Conservation (phyloP, 2,797 vertebrate genomes). For the Parambassis ranga region DNA sequence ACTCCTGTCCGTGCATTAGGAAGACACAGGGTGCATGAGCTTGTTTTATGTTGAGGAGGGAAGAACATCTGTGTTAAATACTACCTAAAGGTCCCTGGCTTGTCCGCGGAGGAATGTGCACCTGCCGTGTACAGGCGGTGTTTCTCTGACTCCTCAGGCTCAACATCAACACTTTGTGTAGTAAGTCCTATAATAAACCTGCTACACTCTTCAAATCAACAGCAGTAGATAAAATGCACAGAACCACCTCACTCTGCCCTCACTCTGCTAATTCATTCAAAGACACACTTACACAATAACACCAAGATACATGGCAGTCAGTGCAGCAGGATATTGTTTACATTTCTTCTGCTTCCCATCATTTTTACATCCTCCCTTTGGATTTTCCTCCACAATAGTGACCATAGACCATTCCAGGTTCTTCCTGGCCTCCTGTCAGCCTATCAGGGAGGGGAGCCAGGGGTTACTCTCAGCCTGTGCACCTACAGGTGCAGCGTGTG, state of each 20-base stretch:
- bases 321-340: conserved; percentile 21
- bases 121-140: conserved; percentile 53
- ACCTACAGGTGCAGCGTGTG: conserved; percentile 8
- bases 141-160: conserved; percentile 23
- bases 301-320: not conserved
- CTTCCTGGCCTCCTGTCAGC: conserved; percentile 1
- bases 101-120: conserved; percentile 69
- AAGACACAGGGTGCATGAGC: conserved; percentile 51
- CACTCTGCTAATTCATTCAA: not conserved
- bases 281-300: not conserved
- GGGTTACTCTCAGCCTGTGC: conserved; percentile 1
- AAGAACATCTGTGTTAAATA: conserved; percentile 64
- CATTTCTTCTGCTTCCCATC: conserved; percentile 2
- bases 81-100: conserved; percentile 59
- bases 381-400: conserved; percentile 47
- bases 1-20: conserved; percentile 54
- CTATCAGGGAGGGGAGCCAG: conserved; percentile 11
- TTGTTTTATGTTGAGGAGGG: conserved; percentile 60
- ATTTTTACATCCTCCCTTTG: conserved; percentile 38
- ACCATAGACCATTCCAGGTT: conserved; percentile 40
- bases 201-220: not conserved
- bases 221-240: not conserved
- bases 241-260: not conserved
- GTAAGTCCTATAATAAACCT: conserved; percentile 9
- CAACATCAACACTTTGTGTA: conserved; percentile 39